These are phyloP conservation scores for Rhimphoctona megacephalus DNA, from an alignment of 2,888 invertebrate genomes.

Conservation along the genomic window DNA sequence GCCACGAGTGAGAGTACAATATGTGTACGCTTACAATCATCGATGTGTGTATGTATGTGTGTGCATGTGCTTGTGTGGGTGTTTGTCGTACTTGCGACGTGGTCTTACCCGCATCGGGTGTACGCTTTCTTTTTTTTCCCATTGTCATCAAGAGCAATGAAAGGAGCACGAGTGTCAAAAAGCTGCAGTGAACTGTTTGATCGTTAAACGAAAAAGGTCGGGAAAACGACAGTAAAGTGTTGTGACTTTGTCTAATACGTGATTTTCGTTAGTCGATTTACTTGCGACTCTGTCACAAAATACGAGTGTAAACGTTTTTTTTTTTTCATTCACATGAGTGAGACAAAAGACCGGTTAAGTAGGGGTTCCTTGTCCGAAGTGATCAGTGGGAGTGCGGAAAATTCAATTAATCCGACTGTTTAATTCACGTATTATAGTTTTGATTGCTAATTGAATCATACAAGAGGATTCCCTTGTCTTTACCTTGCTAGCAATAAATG, in stretches of 20 bases:
- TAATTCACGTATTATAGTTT: neutral
- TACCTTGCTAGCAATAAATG: neutral
- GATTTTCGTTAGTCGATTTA: conserved; percentile 4
- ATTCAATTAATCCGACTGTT: conserved; percentile 5
- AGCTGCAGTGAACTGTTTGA: conserved; percentile 16
- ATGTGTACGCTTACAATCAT: conserved; percentile 45
- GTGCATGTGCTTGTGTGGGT: conserved; percentile 6
- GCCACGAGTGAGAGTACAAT: conserved; percentile 37
- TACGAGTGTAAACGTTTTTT: neutral
- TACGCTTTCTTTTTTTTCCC: conserved; percentile 21
- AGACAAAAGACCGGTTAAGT: neutral
- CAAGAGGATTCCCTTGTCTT: neutral
- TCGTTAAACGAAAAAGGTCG: conserved; percentile 2
- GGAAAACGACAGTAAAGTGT: neutral
- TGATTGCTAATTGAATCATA: neutral
- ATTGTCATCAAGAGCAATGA: conserved; percentile 40
- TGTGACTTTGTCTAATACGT: conserved; percentile 20
- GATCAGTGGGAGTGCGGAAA: neutral
- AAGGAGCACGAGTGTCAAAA: conserved; percentile 38
- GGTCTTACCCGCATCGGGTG: conserved; percentile 36
- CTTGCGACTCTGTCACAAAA: neutral
- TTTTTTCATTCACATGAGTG: neutral
- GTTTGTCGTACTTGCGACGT: conserved; percentile 41
- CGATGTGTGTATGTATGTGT: neutral
- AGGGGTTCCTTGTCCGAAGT: neutral